These are phyloP conservation scores for Smutsia temminckii DNA, from an alignment of 2,797 vertebrate genomes.

Conservation along the genomic window DNA sequence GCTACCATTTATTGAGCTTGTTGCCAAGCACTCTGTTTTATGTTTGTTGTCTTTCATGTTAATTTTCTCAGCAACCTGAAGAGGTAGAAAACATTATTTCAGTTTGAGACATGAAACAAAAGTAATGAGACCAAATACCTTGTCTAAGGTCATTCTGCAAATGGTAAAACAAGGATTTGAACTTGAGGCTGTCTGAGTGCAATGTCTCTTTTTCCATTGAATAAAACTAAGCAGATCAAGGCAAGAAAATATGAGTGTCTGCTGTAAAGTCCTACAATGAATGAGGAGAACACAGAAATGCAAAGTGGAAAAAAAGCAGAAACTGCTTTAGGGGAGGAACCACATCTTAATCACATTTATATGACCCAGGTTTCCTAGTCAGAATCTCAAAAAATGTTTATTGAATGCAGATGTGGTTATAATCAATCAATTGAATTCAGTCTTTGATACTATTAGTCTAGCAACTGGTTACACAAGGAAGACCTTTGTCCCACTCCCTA, in stretches of 20 bases:
- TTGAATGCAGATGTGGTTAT: not conserved
- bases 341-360: not conserved
- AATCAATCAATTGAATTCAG: not conserved
- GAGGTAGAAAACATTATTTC: constrained; percentile 5
- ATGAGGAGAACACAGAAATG: constrained; percentile 1
- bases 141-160: not conserved
- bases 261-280: not conserved
- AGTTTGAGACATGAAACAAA: not conserved
- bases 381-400: constrained; percentile 6
- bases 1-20: not conserved
- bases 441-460: not conserved
- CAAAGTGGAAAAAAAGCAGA: not conserved
- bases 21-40: not conserved
- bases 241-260: not conserved
- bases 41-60: not conserved
- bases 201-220: not conserved
- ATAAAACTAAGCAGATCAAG: constrained; percentile 13
- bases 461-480: not conserved
- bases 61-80: constrained; percentile 22
- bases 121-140: not conserved
- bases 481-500: not conserved
- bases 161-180: constrained; percentile 30
- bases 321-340: not conserved
- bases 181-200: not conserved
- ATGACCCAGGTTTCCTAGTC: not conserved